phyloP scores from a whole-genome alignment of 2,113 vertebrate species.

The Sclerurus mexicanus region DNA sequence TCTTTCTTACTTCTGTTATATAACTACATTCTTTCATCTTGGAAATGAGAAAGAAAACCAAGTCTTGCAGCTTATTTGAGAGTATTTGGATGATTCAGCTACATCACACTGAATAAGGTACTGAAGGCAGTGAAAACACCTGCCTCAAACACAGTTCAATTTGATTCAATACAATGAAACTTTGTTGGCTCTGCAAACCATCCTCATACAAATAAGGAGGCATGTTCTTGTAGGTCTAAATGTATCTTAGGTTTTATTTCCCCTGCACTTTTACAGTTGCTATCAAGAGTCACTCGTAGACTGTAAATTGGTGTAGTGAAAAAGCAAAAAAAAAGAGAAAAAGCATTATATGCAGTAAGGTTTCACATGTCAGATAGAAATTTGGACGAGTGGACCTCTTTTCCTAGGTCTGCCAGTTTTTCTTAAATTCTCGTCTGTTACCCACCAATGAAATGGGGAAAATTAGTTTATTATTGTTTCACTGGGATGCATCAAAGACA shows the following conservation, averaged over 20 bases:
- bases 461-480: not conserved
- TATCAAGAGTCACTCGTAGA: not conserved
- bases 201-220: not conserved
- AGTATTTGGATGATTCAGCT: not conserved
- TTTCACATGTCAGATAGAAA: not conserved
- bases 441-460: not conserved
- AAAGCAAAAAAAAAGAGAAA: not conserved
- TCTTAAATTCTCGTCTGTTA: not conserved
- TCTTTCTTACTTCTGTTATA: not conserved
- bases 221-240: not conserved
- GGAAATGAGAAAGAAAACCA: not conserved
- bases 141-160: not conserved
- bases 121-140: not conserved
- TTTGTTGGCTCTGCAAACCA: not conserved
- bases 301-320: not conserved
- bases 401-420: not conserved
- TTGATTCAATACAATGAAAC: not conserved
- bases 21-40: not conserved
- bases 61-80: not conserved
- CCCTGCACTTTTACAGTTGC: not conserved
- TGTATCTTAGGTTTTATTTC: not conserved
- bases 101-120: not conserved
- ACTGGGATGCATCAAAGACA: not conserved
- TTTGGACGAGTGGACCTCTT: not conserved
- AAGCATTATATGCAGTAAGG: not conserved